Percentiles rank a stretch among this genome's conserved stretches.
Conservation (phyloP, 92 coral and sea anemone genomes). For the Bergia sp. region DNA sequence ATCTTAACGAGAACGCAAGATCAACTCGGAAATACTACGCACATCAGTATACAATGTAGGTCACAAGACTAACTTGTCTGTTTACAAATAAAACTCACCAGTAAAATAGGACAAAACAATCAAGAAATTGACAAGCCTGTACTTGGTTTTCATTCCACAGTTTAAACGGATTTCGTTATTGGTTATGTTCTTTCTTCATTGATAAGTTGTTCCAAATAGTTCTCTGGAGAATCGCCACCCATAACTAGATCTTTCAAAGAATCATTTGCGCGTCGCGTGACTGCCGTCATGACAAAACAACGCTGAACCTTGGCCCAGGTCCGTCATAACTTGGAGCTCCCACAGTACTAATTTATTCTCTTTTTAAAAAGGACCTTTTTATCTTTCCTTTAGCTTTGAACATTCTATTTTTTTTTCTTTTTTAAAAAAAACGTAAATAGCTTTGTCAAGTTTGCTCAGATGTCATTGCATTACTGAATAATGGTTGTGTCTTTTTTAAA, state of each 20-base stretch:
- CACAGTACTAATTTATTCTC: not conserved
- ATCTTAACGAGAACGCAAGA: not conserved
- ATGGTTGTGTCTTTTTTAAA: not conserved
- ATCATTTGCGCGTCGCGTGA: conserved; percentile 15
- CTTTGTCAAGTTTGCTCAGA: not conserved
- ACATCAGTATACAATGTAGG: not conserved
- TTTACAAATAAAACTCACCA: conserved; percentile 51
- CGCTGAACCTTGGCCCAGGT: conserved; percentile 28
- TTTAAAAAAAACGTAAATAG: too few species aligned
- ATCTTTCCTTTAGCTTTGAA: not conserved
- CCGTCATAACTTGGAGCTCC: conserved; percentile 7
- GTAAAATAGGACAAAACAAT: conserved; percentile 58
- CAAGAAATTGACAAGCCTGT: conserved; percentile 52
- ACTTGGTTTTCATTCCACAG: conserved; percentile 50
- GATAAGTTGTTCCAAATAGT: not conserved
- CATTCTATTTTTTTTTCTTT: not conserved
- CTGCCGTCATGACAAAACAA: not conserved
- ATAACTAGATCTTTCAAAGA: not conserved
- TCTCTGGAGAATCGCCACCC: not conserved
- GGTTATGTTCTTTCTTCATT: not conserved
- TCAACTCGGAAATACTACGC: not conserved
- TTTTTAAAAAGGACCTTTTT: not conserved
- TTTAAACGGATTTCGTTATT: conserved; percentile 30
- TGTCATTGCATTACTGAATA: not conserved
- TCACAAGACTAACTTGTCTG: conserved; percentile 6